Percentiles rank a stretch among this genome's conserved stretches.
Evolutionary conservation across 2,888 invertebrate genomes (phyloP).

Genomic region (Aleiodes testaceus): DNA sequence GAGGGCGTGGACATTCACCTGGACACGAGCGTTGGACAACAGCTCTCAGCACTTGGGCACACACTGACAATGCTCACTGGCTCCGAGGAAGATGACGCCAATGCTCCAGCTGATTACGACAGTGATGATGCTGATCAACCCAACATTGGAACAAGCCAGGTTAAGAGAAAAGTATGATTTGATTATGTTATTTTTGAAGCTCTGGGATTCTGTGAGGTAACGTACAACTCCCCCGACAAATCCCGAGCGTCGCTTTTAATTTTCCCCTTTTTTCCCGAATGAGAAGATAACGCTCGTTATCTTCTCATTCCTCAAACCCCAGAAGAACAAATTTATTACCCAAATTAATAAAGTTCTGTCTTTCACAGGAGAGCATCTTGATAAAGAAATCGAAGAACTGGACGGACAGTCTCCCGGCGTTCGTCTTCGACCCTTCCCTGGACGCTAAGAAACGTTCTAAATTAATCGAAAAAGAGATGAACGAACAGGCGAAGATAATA

Average conservation of each 20-base stretch:
- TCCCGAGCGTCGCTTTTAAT: neutral
- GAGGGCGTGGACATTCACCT: constrained; percentile 98
- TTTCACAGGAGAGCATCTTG: constrained; percentile 79
- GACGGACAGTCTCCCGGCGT: constrained; percentile 86
- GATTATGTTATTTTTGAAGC: constrained; percentile 49
- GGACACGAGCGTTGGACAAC: constrained; percentile 96
- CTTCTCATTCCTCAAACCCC: neutral
- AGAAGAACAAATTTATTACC: neutral
- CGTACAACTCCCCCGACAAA: neutral
- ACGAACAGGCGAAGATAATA: constrained; percentile 96
- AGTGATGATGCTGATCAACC: constrained; percentile 85
- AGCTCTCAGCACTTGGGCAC: constrained; percentile 93
- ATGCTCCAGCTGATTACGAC: constrained; percentile 81
- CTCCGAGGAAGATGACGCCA: constrained; percentile 87
- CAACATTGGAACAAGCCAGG: constrained; percentile 73
- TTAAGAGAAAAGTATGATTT: constrained; percentile 70
- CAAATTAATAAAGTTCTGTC: constrained; percentile 30
- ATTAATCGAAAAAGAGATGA: constrained; percentile 97
- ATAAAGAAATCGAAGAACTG: constrained; percentile 79
- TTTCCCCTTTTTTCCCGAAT: neutral
- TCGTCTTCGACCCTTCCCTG: constrained; percentile 85
- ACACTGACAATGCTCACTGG: constrained; percentile 96
- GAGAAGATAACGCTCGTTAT: neutral
- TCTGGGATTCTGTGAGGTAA: constrained; percentile 44
- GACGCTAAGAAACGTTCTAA: constrained; percentile 91